Conservation (phyloP, 2,888 invertebrate species). For the Diogma glabrata region DNA sequence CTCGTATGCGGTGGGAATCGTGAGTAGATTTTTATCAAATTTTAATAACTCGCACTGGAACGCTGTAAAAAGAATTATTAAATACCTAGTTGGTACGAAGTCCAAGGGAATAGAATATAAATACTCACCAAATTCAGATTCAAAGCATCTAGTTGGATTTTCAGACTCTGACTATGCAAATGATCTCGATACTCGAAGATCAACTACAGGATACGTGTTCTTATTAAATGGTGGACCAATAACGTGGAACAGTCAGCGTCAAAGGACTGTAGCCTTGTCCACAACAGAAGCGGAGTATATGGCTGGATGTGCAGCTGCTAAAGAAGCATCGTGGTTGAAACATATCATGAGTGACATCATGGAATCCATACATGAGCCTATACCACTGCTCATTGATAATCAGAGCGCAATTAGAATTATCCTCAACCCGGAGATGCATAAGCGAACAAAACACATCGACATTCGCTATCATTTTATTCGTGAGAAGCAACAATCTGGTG, state of each 20-base stretch:
- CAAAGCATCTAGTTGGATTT: not conserved
- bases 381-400: not conserved
- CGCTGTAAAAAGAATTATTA: slow-evolving; percentile 1
- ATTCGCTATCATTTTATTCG: too few species aligned
- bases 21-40: slow-evolving; percentile 17
- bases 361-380: too few species aligned
- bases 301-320: too few species aligned
- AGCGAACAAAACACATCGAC: not conserved
- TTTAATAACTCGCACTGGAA: not conserved
- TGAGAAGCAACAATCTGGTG: not conserved
- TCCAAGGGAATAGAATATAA: not conserved
- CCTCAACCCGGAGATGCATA: not conserved
- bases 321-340: too few species aligned
- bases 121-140: not conserved
- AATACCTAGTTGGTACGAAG: not conserved
- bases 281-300: too few species aligned
- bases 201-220: too few species aligned
- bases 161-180: slow-evolving; percentile 1
- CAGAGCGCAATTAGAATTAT: not conserved
- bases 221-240: too few species aligned
- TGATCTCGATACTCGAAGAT: not conserved
- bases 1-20: slow-evolving; percentile 18
- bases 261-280: too few species aligned
- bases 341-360: too few species aligned
- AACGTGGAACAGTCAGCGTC: too few species aligned